These are phyloP conservation scores for Danio rerio DNA, from an alignment of 2,113 vertebrate genomes.

Conservation along the genomic window DNA sequence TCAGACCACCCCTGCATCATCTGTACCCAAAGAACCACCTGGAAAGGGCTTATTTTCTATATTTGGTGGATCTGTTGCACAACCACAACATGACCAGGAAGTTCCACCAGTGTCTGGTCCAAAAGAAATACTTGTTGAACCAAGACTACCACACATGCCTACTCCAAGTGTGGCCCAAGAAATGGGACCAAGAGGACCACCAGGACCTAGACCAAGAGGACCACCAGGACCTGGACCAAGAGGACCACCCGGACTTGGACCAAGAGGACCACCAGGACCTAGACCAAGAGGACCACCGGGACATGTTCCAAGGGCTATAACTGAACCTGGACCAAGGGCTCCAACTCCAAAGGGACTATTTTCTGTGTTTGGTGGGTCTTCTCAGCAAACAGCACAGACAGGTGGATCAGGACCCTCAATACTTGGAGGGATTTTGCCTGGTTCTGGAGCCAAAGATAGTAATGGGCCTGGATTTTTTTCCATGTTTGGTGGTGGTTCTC, in stretches of 20 bases:
- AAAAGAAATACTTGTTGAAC: not conserved
- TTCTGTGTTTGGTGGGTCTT: slow-evolving; percentile 74
- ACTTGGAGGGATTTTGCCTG: slow-evolving; percentile 41
- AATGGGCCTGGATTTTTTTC: slow-evolving; percentile 74
- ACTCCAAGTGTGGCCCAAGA: slow-evolving; percentile 6
- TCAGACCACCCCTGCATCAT: slow-evolving; percentile 48
- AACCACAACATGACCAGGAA: slow-evolving; percentile 48
- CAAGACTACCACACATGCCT: slow-evolving; percentile 40
- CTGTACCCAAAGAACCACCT: slow-evolving; percentile 63
- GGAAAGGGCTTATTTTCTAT: slow-evolving; percentile 74
- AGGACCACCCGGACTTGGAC: not conserved
- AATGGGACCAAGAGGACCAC: slow-evolving; percentile 39
- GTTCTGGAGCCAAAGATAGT: slow-evolving; percentile 63
- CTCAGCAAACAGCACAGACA: slow-evolving; percentile 51
- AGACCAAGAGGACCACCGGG: not conserved
- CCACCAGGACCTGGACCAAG: slow-evolving; percentile 37
- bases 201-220: slow-evolving; percentile 32
- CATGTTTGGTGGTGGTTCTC: slow-evolving; percentile 70
- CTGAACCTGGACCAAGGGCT: slow-evolving; percentile 13
- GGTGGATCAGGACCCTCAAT: slow-evolving; percentile 49
- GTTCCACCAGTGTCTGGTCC: not conserved
- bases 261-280: slow-evolving; percentile 38
- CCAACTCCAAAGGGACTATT: slow-evolving; percentile 67
- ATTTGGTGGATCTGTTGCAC: slow-evolving; percentile 68
- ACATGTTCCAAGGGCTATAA: slow-evolving; percentile 33